A percentile compares a stretch with the other conserved stretches of the same genome.
phyloP scores from a whole-genome alignment of 2,888 invertebrate genomes.

The Chrysolina oricalcia region DNA sequence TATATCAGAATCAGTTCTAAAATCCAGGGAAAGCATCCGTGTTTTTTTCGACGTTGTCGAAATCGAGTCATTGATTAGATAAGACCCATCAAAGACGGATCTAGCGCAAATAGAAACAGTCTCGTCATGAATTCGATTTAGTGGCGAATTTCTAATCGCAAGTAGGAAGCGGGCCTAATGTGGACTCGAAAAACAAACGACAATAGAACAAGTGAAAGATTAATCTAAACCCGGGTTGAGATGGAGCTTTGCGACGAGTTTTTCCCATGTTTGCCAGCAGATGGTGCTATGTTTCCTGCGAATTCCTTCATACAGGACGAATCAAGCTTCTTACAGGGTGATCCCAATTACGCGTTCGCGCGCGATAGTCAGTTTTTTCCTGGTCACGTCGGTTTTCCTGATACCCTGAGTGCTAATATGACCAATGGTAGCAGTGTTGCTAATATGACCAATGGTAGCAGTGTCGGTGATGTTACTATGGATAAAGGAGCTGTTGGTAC shows the following conservation, averaged over 20 bases:
- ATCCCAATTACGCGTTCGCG: background rate
- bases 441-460: background rate
- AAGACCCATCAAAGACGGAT: slow-evolving; percentile 1
- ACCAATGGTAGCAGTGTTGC: too few relatives aligned
- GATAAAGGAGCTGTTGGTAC: background rate
- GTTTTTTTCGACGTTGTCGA: slow-evolving; percentile 2
- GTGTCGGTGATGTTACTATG: background rate
- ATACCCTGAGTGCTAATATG: background rate
- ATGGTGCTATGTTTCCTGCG: slow-evolving; percentile 2
- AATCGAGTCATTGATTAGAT: slow-evolving; percentile 7
- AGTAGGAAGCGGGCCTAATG: background rate
- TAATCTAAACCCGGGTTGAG: background rate
- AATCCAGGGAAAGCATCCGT: background rate
- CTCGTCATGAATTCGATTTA: slow-evolving; percentile 2
- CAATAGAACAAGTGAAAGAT: background rate
- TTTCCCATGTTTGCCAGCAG: background rate
- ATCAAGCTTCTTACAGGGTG: background rate
- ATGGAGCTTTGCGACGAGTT: background rate
- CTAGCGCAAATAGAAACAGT: slow-evolving; percentile 9
- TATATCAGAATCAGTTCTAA: background rate
- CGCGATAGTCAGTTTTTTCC: background rate
- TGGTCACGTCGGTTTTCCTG: background rate
- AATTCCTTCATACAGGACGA: background rate
- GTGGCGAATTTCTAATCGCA: background rate
- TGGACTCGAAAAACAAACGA: slow-evolving; percentile 15